phyloP scores from a whole-genome alignment of 1,140 invertebrate genomes.

The Dinoponera quadriceps region DNA sequence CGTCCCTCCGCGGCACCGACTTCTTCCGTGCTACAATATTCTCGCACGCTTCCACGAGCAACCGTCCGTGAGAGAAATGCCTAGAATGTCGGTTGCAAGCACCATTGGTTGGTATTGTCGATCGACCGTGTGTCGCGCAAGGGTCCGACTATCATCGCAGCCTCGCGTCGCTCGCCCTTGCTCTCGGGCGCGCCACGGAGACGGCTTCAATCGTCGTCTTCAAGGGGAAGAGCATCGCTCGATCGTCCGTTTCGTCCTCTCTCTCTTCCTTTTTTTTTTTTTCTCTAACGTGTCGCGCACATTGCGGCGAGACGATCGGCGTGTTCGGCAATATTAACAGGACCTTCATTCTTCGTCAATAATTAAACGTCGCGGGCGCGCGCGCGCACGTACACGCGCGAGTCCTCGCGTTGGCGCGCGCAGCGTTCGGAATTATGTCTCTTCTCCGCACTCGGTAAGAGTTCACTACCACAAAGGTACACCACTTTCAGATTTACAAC shows the following conservation, averaged over 20 bases:
- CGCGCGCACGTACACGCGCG: neutral
- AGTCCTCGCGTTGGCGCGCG: slow-evolving; percentile 60
- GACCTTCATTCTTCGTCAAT: neutral
- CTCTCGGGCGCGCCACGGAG: neutral
- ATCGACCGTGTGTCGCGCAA: slow-evolving; percentile 6
- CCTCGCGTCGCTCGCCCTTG: neutral
- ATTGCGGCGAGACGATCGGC: neutral
- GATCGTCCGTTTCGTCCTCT: neutral
- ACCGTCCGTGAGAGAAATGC: slow-evolving; percentile 13
- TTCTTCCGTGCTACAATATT: neutral
- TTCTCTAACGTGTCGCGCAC: neutral
- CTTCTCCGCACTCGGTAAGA: slow-evolving; percentile 42
- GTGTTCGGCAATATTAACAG: neutral
- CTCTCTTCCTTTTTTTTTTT: neutral
- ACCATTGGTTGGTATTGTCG: slow-evolving; percentile 26
- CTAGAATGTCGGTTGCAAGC: slow-evolving; percentile 2
- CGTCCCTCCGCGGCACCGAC: neutral
- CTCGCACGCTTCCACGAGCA: neutral
- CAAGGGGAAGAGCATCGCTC: neutral
- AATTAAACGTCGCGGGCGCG: neutral
- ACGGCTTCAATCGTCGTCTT: neutral
- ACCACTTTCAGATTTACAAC: slow-evolving; percentile 80
- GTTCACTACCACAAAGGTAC: slow-evolving; percentile 73
- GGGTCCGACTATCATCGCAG: slow-evolving; percentile 13
- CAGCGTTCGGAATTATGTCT: slow-evolving; percentile 67